These are phyloP conservation scores for Oncorhynchus clarkii DNA, from an alignment of 2,113 vertebrate species.

Conservation along the genomic window DNA sequence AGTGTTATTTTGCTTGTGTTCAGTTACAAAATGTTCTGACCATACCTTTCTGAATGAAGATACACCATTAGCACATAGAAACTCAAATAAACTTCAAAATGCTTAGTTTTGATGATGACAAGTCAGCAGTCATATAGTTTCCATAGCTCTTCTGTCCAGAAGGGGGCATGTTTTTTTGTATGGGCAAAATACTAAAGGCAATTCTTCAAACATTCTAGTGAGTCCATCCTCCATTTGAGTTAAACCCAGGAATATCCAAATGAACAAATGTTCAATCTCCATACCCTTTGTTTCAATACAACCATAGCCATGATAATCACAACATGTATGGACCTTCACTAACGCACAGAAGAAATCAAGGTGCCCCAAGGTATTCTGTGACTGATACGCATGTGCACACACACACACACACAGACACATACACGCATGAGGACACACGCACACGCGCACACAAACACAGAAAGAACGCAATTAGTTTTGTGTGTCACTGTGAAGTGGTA, in stretches of 20 bases:
- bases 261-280: constrained; percentile 12
- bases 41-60: constrained; percentile 34
- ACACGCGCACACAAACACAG: too few relatives aligned
- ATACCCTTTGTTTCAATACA: constrained; percentile 13
- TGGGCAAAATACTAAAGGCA: background rate
- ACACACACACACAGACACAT: background rate
- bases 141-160: constrained; percentile 10
- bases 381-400: background rate
- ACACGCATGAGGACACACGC: too few relatives aligned
- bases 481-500: background rate
- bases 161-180: constrained; percentile 16
- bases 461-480: background rate
- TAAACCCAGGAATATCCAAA: constrained; percentile 23
- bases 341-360: constrained; percentile 56
- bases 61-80: constrained; percentile 43
- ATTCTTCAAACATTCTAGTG: background rate
- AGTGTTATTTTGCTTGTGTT: too few relatives aligned
- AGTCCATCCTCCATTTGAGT: too few relatives aligned
- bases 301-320: constrained; percentile 43
- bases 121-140: background rate
- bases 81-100: background rate
- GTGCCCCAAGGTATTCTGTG: background rate
- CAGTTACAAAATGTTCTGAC: too few relatives aligned
- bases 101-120: background rate
- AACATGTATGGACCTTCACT: constrained; percentile 44